Base-by-base conservation (phyloP, 2,797 vertebrate genomes). In the Champsocephalus gunnari region DNA sequence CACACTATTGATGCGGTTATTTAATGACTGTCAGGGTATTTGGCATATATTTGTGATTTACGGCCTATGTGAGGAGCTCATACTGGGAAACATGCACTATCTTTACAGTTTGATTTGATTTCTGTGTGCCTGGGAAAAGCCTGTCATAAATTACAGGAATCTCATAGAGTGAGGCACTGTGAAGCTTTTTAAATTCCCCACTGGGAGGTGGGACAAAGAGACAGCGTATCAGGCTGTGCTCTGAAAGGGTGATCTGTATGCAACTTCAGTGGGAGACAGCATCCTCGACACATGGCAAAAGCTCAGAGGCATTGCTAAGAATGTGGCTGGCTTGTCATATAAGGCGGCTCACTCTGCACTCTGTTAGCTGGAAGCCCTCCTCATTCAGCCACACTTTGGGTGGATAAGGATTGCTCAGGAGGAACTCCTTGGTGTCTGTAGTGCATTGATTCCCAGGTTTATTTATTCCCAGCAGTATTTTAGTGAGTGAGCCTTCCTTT, bases 71-170 rank as follows among this genome's bases (percentile, higher is more conserved):
- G 77, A 80, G 66, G 74, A 86, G 78, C 87, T 77, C 79, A 75
- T 81, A 89, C 81, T 91, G 83, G 85, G 87, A 88, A 93, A 87
- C 82, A 87, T 84, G 87, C 71, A 75, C 79, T 87, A 76, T 90
- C 89, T 94, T 94, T 91, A 90, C 83, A 79, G 90, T 88, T 84
- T 93, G 88, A 94, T 93, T 93, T 83, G 80, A 94, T 93, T 94
- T 85, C 84, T 85, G 69, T 63, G 87, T 77, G 87, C 87, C 82
- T 71, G 87, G 81, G 78, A 90, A 89, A 91, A 87, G 78, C 75
- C 82, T 88, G 84, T 84, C 70, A 81, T 93, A 91, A 94, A 92
- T 93, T 87, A 89, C 85, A 80, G 77, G 78, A 87, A 86, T 87
- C 67, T 90, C 83, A 75, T 77, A 77, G 84, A 85, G 88, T 50